A percentile compares a stretch with the other conserved stretches of the same genome.
phyloP scores from a whole-genome alignment of 2,888 invertebrate species.

The Diadromus collaris region DNA sequence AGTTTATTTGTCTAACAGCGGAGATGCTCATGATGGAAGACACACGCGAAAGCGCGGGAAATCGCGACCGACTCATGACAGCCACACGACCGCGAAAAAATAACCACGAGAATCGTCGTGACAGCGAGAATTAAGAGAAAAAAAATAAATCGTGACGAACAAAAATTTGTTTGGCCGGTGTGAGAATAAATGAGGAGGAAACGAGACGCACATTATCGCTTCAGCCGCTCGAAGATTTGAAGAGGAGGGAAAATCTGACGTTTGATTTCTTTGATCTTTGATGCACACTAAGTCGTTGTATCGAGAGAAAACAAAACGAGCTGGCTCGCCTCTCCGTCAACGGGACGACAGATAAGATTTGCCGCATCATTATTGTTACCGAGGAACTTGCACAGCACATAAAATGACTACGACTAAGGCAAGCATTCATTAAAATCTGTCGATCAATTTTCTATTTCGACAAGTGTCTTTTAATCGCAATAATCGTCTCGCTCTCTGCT shows the following conservation, averaged over 20 bases:
- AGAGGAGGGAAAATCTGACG: neutral
- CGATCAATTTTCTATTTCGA: neutral
- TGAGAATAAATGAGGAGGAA: neutral
- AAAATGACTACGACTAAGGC: conserved; percentile 57
- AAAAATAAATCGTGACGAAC: conserved; percentile 19
- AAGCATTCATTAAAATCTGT: conserved; percentile 1
- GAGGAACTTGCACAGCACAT: neutral
- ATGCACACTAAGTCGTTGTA: neutral
- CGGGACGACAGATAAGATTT: conserved; percentile 4
- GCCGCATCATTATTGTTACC: conserved; percentile 47
- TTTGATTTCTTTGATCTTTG: too few species aligned
- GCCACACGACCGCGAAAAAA: conserved; percentile 21
- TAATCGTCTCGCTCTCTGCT: too few species aligned
- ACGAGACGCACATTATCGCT: conserved; percentile 12
- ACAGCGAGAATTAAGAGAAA: conserved; percentile 20
- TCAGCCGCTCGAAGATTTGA: neutral
- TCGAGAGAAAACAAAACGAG: neutral
- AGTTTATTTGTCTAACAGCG: neutral
- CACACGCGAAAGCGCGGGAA: conserved; percentile 34
- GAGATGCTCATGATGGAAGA: neutral
- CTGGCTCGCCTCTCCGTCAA: neutral
- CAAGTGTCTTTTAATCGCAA: neutral
- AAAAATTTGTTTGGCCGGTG: conserved; percentile 37
- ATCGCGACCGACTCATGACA: neutral
- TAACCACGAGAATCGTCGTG: conserved; percentile 11